phyloP scores from a whole-genome alignment of 1,140 invertebrate genomes.

The Scaptomyza graminum region DNA sequence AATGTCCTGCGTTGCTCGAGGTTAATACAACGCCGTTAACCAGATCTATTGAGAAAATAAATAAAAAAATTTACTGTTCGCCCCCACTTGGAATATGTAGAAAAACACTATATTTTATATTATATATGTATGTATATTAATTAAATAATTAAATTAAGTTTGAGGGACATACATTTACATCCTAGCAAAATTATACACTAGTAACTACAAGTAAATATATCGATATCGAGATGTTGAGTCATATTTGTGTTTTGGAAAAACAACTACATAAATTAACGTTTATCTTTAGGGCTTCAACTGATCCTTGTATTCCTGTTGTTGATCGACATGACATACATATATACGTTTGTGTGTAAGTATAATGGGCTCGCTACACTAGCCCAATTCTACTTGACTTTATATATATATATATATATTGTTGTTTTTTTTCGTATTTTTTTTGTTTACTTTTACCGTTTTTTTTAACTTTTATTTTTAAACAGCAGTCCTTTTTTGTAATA shows the following conservation, averaged over 20 bases:
- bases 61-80: background rate
- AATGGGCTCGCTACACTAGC: constrained; percentile 35
- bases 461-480: constrained; percentile 23
- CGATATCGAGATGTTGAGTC: constrained; percentile 80
- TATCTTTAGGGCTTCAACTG: constrained; percentile 63
- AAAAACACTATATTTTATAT: constrained; percentile 57
- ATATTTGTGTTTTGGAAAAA: constrained; percentile 74
- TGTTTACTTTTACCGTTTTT: constrained; percentile 3
- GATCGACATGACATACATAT: constrained; percentile 41
- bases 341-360: constrained; percentile 14
- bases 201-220: constrained; percentile 80
- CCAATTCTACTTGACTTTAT: constrained; percentile 44
- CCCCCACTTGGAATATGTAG: constrained; percentile 1
- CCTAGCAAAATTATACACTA: constrained; percentile 80
- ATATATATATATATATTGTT: background rate
- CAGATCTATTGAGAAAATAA: background rate
- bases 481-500: constrained; percentile 53
- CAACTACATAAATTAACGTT: constrained; percentile 80
- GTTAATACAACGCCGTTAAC: too few relatives aligned
- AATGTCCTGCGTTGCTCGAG: background rate
- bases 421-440: background rate
- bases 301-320: constrained; percentile 44
- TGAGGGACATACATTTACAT: constrained; percentile 81
- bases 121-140: constrained; percentile 80
- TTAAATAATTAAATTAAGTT: constrained; percentile 82